Evolutionary conservation across 2,113 vertebrate genomes (phyloP).

Genomic region (Laticauda colubrina): DNA sequence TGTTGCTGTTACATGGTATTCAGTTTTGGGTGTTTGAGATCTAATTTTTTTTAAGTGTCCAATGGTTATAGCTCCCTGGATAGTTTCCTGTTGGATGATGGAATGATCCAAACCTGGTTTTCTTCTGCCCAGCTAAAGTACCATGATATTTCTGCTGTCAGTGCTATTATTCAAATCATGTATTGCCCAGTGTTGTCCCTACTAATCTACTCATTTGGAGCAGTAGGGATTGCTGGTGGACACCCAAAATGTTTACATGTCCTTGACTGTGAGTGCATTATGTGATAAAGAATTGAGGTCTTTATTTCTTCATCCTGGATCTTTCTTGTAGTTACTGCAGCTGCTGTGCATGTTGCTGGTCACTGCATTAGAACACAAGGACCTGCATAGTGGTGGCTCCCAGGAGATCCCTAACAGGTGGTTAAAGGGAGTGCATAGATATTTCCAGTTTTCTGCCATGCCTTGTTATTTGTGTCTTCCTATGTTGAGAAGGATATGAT

Average conservation of each 20-base stretch:
- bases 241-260: not conserved
- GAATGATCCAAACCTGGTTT: not conserved
- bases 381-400: conserved; percentile 23
- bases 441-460: not conserved
- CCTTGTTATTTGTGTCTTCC: conserved; percentile 1
- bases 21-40: not conserved
- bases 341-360: conserved; percentile 33
- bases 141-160: not conserved
- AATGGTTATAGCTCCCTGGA: not conserved
- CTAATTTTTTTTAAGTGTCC: not conserved
- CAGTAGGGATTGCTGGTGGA: not conserved
- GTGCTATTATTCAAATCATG: not conserved
- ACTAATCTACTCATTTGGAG: not conserved
- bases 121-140: not conserved
- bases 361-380: conserved; percentile 21
- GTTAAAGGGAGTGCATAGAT: conserved; percentile 5
- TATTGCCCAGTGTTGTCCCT: not conserved
- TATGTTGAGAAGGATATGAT: no score
- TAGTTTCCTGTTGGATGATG: not conserved
- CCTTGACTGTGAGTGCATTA: not conserved
- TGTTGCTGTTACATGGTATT: not conserved
- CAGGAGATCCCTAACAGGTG: conserved; percentile 51
- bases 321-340: conserved; percentile 47
- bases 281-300: not conserved
- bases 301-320: conserved; percentile 12